Conservation (phyloP, 2,888 invertebrate genomes). For the Anarsia innoxiella region DNA sequence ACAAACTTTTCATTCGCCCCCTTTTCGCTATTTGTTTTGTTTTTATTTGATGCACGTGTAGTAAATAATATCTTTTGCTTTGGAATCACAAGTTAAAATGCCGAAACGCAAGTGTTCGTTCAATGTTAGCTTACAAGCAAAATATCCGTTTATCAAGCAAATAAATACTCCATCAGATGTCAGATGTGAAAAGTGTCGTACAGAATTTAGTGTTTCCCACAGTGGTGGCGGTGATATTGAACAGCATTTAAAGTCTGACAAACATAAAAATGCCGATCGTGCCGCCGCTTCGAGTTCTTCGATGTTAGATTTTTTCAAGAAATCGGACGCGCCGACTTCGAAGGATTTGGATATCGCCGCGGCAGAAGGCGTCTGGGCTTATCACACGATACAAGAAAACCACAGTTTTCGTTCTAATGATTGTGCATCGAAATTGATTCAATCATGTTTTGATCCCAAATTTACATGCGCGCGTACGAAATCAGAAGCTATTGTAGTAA, state of each 20-base stretch:
- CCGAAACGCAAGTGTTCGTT: conserved; percentile 27
- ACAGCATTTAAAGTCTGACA: conserved; percentile 10
- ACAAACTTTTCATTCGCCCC: neutral
- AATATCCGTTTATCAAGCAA: conserved; percentile 28
- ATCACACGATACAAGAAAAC: conserved; percentile 17
- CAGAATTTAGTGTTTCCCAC: conserved; percentile 22
- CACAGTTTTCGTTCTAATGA: conserved; percentile 17
- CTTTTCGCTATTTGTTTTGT: neutral
- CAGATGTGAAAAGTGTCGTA: conserved; percentile 20
- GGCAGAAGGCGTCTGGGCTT: conserved; percentile 13
- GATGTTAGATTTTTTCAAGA: neutral
- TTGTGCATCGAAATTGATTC: conserved; percentile 23
- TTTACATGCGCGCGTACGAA: conserved; percentile 26
- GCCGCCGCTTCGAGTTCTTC: neutral
- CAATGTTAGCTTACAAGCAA: conserved; percentile 23
- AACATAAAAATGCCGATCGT: neutral
- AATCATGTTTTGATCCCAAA: conserved; percentile 27
- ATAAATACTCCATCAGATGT: conserved; percentile 15
- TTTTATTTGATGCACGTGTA: neutral
- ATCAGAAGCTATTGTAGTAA: too few relatives aligned
- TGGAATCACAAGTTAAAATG: conserved; percentile 8
- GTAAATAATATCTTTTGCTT: neutral
- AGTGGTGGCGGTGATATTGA: conserved; percentile 13
- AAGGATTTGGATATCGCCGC: neutral
- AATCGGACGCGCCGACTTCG: neutral